Evolutionary conservation across 2,113 vertebrate genomes (phyloP).

Genomic region (Struthidea cinerea): DNA sequence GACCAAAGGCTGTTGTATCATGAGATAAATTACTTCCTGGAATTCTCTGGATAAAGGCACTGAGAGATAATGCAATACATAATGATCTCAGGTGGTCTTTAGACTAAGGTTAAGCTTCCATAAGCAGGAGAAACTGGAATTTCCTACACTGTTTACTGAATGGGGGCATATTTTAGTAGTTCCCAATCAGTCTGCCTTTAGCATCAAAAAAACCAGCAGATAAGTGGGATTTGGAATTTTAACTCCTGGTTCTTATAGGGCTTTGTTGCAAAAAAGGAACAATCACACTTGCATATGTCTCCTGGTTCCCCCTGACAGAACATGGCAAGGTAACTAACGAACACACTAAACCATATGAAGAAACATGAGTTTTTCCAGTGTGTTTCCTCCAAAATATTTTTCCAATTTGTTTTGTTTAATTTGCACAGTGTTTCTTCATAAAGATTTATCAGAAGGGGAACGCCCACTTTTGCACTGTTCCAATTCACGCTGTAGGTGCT

Average conservation of each 20-base stretch:
- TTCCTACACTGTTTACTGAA: neutral
- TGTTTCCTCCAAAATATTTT: neutral
- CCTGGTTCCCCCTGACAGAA: neutral
- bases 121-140: neutral
- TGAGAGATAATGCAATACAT: neutral
- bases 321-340: neutral
- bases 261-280: neutral
- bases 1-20: slow-evolving; percentile 8
- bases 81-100: neutral
- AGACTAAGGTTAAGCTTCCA: neutral
- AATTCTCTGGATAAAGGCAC: neutral
- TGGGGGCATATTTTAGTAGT: neutral
- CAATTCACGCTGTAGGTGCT: rapidly evolving
- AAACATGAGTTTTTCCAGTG: neutral
- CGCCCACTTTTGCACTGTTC: neutral
- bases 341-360: neutral
- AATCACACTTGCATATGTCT: neutral
- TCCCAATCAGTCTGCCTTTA: neutral
- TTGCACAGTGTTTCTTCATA: neutral
- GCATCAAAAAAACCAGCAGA: neutral
- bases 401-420: neutral
- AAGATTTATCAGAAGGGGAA: neutral
- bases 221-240: neutral
- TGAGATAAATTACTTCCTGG: slow-evolving; percentile 38
- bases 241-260: neutral